These are phyloP conservation scores for Norana najaformis DNA, from an alignment of 2,888 invertebrate genomes.

Conservation along the genomic window DNA sequence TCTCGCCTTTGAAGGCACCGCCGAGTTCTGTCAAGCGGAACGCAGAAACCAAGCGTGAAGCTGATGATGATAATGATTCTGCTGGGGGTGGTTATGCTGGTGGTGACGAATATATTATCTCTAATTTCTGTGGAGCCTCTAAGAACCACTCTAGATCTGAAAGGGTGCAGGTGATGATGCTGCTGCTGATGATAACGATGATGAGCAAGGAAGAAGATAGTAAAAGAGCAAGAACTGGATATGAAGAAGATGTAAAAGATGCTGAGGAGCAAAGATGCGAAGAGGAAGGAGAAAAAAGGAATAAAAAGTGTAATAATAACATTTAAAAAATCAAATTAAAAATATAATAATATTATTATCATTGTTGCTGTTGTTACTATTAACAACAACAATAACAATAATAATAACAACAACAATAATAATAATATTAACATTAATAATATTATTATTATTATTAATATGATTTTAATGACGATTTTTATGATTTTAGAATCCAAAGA, in stretches of 20 bases:
- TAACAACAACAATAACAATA: neutral
- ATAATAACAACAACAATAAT: neutral
- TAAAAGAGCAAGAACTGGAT: no score
- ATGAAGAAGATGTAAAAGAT: no score
- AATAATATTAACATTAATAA: neutral
- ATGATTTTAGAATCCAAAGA: no score
- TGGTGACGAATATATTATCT: constrained; percentile 23
- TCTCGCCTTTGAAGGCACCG: neutral
- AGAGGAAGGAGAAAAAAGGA: constrained; percentile 10
- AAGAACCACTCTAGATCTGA: neutral
- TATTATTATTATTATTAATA: neutral
- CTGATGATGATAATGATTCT: constrained; percentile 32
- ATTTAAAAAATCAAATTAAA: no score
- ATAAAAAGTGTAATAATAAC: no score
- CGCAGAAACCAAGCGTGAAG: neutral
- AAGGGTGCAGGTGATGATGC: neutral
- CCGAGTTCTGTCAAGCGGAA: neutral
- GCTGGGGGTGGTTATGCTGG: constrained; percentile 32
- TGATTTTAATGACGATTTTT: no score
- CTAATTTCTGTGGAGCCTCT: neutral
- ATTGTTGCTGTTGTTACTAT: neutral
- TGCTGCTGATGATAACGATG: neutral
- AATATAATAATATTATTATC: neutral
- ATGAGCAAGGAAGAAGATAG: no score
- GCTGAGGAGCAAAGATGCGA: no score